Conservation (phyloP, 1,140 invertebrate species). For the Druon quercuslanigerum region DNA sequence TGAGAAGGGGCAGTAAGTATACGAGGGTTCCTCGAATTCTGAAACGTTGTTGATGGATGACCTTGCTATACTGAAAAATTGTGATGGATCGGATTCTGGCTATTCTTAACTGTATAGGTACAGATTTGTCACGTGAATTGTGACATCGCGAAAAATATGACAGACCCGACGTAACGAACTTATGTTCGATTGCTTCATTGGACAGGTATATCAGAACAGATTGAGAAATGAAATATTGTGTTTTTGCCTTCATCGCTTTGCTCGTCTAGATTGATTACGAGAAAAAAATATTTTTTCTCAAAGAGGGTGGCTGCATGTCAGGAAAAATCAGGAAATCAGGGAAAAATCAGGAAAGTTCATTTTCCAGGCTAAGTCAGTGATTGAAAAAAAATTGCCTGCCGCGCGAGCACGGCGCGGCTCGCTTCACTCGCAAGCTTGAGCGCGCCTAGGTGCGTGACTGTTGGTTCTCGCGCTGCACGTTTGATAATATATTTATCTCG, state of each 20-base stretch:
- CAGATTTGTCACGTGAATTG: constrained; percentile 59
- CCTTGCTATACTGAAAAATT: constrained; percentile 62
- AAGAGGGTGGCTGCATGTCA: no score
- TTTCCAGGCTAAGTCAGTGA: no score
- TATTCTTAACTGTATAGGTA: constrained; percentile 59
- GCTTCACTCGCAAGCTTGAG: no score
- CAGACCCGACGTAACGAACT: constrained; percentile 7
- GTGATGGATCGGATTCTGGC: constrained; percentile 61
- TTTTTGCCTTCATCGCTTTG: constrained; percentile 57
- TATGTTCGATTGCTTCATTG: neutral
- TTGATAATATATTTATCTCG: no score
- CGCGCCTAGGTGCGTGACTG: no score
- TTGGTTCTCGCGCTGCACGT: no score
- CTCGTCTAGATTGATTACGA: constrained; percentile 33
- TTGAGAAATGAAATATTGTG: no score
- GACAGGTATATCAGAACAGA: constrained; percentile 6
- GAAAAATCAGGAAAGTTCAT: no score
- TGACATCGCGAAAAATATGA: constrained; percentile 34
- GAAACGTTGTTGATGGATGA: constrained; percentile 62
- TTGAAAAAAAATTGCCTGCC: no score
- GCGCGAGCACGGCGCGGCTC: no score
- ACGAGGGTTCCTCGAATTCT: constrained; percentile 53
- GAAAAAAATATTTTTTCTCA: no score
- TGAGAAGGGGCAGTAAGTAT: constrained; percentile 46
- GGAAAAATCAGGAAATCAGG: no score